Percentiles rank a stretch among this genome's conserved stretches.
phyloP scores from a whole-genome alignment of 1,140 invertebrate genomes.

The Wasmannia auropunctata region DNA sequence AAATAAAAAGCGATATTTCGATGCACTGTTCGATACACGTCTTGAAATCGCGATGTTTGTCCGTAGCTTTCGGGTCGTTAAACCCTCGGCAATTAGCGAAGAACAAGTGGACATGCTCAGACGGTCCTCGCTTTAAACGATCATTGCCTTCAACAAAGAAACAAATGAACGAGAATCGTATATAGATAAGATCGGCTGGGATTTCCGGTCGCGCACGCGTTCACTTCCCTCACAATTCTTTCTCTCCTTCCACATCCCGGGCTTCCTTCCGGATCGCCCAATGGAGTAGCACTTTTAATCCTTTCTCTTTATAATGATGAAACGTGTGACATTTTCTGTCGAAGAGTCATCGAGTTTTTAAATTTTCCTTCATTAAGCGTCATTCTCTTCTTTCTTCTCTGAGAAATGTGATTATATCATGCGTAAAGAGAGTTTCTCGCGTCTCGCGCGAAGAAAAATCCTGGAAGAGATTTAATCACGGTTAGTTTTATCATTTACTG shows the following conservation, averaged over 20 bases:
- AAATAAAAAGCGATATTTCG: neutral
- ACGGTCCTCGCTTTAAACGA: conserved; percentile 75
- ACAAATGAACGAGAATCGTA: conserved; percentile 66
- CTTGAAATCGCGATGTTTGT: neutral
- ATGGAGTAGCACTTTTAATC: neutral
- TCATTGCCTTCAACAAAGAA: conserved; percentile 75
- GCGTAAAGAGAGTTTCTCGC: neutral
- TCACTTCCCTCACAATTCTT: conserved; percentile 21
- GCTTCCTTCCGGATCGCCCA: conserved; percentile 3
- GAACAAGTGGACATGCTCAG: conserved; percentile 75
- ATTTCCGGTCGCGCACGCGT: conserved; percentile 73
- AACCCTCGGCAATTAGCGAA: conserved; percentile 77
- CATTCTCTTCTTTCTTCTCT: neutral
- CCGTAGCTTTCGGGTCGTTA: conserved; percentile 74
- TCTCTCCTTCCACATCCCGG: conserved; percentile 3
- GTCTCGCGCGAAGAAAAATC: neutral
- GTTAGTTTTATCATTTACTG: neutral
- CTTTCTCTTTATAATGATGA: neutral
- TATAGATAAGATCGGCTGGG: conserved; percentile 76
- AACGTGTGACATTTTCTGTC: neutral
- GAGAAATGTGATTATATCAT: neutral
- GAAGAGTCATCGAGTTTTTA: neutral
- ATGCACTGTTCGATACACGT: no score
- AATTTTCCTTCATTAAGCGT: neutral
- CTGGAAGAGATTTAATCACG: neutral